phyloP scores from a whole-genome alignment of 2,113 vertebrate genomes.

The Callorhinus ursinus region DNA sequence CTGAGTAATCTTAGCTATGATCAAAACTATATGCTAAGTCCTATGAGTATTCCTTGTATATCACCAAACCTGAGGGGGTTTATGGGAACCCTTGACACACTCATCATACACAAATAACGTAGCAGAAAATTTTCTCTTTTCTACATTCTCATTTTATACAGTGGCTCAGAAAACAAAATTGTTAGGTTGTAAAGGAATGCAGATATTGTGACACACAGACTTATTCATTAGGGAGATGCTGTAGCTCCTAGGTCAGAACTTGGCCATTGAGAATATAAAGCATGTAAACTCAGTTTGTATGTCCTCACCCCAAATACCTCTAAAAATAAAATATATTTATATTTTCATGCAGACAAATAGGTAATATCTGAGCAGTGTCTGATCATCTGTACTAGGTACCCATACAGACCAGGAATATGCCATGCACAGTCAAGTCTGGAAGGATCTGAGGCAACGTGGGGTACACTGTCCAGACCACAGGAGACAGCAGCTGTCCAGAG shows the following conservation, averaged over 20 bases:
- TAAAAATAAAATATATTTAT: not conserved
- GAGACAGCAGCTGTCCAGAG: not conserved
- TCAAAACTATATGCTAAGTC: not conserved
- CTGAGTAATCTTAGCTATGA: not conserved
- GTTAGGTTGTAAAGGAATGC: not conserved
- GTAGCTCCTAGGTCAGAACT: not conserved
- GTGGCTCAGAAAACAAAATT: not conserved
- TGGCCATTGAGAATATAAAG: not conserved
- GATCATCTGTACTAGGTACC: not conserved
- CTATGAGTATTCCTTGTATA: not conserved
- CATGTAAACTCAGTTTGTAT: not conserved
- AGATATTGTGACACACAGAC: not conserved
- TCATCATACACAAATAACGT: not conserved
- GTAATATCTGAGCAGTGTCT: not conserved
- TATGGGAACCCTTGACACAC: not conserved
- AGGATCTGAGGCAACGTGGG: not conserved
- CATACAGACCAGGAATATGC: not conserved
- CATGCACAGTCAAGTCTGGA: not conserved
- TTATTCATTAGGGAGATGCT: not conserved
- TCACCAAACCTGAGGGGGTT: not conserved
- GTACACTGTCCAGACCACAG: not conserved
- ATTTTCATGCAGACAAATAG: not conserved
- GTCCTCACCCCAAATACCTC: not conserved
- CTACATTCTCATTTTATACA: not conserved
- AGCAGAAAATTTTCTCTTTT: not conserved